These are phyloP conservation scores for Cryptosula pallasiana DNA, from an alignment of 2,888 invertebrate genomes.

Conservation along the genomic window DNA sequence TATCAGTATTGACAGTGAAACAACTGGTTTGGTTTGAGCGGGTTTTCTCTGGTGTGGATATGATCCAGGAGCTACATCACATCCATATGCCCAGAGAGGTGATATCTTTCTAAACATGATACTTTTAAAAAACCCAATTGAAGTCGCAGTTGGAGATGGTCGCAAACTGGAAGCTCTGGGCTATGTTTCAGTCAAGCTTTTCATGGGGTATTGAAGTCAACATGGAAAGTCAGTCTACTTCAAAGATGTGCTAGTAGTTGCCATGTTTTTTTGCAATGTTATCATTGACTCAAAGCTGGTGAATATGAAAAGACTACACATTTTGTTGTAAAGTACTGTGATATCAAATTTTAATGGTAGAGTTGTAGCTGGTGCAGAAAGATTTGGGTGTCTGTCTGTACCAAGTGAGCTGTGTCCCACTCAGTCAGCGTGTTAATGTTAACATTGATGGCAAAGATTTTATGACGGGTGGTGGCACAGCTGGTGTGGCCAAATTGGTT, in stretches of 20 bases:
- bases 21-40: too few relatives aligned
- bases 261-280: background rate
- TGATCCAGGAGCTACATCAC: too few relatives aligned
- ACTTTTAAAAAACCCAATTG: too few relatives aligned
- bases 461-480: conserved; percentile 20
- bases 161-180: too few relatives aligned
- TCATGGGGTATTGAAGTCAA: background rate
- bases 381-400: conserved; percentile 21
- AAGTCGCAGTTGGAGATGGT: too few relatives aligned
- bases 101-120: too few relatives aligned
- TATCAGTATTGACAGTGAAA: conserved; percentile 10
- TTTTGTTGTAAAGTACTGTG: conserved; percentile 24
- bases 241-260: conserved; percentile 25
- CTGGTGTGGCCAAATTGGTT: conserved; percentile 24
- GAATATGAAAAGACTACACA: background rate
- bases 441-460: background rate
- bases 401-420: background rate
- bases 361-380: conserved; percentile 15
- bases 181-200: too few relatives aligned
- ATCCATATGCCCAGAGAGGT: too few relatives aligned
- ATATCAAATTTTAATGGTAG: background rate
- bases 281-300: conserved; percentile 24
- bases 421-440: background rate
- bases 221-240: background rate
- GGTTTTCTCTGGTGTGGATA: too few relatives aligned